Conservation (phyloP, 1,140 invertebrate species). For the Agrilus planipennis region DNA sequence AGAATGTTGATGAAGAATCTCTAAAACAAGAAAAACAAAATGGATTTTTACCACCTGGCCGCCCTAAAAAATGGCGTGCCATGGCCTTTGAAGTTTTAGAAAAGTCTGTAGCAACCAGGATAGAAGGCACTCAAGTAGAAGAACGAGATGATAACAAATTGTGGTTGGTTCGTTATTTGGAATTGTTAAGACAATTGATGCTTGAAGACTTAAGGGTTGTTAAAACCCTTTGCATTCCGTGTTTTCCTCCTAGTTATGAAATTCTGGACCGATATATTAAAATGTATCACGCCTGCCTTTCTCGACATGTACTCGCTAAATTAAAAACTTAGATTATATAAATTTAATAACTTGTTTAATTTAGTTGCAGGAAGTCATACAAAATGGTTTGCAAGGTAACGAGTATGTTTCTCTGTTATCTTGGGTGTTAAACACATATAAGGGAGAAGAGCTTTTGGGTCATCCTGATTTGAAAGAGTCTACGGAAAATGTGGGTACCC, state of each 20-base stretch:
- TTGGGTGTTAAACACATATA: slow-evolving; percentile 85
- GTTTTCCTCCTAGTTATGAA: slow-evolving; percentile 92
- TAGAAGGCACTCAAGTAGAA: slow-evolving; percentile 86
- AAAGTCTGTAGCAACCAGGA: slow-evolving; percentile 68
- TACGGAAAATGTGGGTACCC: slow-evolving; percentile 50
- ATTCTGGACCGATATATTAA: slow-evolving; percentile 83
- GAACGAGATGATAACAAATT: slow-evolving; percentile 85
- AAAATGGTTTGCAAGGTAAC: slow-evolving; percentile 82
- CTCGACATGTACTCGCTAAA: slow-evolving; percentile 58
- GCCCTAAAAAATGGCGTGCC: slow-evolving; percentile 86
- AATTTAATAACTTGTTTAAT: slow-evolving; percentile 14
- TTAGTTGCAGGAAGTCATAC: slow-evolving; percentile 77
- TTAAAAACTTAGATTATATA: not conserved
- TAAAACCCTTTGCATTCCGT: slow-evolving; percentile 83
- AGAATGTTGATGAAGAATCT: slow-evolving; percentile 77
- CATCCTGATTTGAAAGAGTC: slow-evolving; percentile 81
- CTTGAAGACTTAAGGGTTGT: slow-evolving; percentile 87
- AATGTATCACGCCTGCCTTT: slow-evolving; percentile 88
- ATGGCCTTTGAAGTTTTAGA: slow-evolving; percentile 78
- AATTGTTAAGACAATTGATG: slow-evolving; percentile 72
- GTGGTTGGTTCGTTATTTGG: slow-evolving; percentile 75
- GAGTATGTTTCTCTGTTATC: slow-evolving; percentile 90
- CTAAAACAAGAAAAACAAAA: slow-evolving; percentile 64
- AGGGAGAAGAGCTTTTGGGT: slow-evolving; percentile 71
- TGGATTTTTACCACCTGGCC: slow-evolving; percentile 83